A percentile compares a stretch with the other conserved stretches of the same genome.
phyloP scores from a whole-genome alignment of 2,888 invertebrate genomes.

The Antheraea yamamai region DNA sequence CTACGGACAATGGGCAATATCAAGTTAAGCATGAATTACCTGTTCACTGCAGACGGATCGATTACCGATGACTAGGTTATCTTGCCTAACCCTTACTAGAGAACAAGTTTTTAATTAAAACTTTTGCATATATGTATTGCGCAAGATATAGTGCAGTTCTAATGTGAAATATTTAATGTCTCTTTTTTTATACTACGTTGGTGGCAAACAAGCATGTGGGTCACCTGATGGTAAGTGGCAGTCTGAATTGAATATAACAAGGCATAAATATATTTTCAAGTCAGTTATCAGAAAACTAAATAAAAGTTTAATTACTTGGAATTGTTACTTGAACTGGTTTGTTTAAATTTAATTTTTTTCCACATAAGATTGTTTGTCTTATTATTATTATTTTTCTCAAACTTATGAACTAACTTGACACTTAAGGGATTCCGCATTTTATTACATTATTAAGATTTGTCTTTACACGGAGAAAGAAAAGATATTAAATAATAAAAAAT shows the following conservation, averaged over 20 bases:
- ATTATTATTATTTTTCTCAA: too few relatives aligned
- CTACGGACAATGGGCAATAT: slow-evolving; percentile 5
- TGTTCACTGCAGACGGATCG: slow-evolving; percentile 13
- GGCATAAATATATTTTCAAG: too few relatives aligned
- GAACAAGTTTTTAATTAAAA: slow-evolving; percentile 11
- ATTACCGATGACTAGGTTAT: slow-evolving; percentile 8
- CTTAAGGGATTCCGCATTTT: too few relatives aligned
- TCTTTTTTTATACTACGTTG: too few relatives aligned
- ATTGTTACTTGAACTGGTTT: neutral
- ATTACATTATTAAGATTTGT: too few relatives aligned
- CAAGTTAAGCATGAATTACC: slow-evolving; percentile 12
- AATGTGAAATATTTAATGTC: neutral
- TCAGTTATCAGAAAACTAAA: neutral
- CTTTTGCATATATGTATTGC: neutral
- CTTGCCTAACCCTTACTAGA: neutral
- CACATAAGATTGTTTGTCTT: too few relatives aligned
- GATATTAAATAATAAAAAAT: too few relatives aligned
- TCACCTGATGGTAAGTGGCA: too few relatives aligned
- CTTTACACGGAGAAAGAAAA: too few relatives aligned
- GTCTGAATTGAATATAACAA: too few relatives aligned
- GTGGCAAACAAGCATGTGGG: too few relatives aligned
- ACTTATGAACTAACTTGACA: too few relatives aligned
- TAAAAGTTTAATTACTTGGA: neutral
- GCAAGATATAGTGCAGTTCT: neutral
- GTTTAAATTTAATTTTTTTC: neutral